Percentiles rank a stretch among this genome's conserved stretches.
phyloP scores from a whole-genome alignment of 2,113 vertebrate genomes.

The Enhydra lutris region DNA sequence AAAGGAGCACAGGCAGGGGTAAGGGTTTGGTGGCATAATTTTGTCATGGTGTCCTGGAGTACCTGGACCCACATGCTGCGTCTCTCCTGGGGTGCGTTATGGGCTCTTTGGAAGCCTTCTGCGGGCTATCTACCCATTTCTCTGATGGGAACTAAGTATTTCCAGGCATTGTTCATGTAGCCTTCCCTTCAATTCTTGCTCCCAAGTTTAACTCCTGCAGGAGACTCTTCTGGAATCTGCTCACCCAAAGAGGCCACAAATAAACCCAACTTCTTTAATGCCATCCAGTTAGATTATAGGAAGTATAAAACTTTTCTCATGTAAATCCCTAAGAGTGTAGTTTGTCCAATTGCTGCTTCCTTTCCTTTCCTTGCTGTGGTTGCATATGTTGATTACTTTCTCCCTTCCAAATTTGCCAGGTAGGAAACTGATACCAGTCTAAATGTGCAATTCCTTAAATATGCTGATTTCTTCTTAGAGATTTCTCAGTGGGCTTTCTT shows the following conservation, averaged over 20 bases:
- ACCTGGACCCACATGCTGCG: not conserved
- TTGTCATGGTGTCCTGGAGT: not conserved
- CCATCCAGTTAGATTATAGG: not conserved
- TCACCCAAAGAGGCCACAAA: not conserved
- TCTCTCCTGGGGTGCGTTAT: not conserved
- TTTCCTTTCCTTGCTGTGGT: not conserved
- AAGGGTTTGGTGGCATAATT: not conserved
- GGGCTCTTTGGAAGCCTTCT: not conserved
- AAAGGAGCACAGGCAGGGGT: not conserved
- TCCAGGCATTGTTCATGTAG: not conserved
- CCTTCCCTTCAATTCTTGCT: not conserved
- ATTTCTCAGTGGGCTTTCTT: not conserved
- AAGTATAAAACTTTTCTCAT: not conserved
- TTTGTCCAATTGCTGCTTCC: not conserved
- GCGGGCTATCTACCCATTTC: not conserved
- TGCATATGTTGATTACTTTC: not conserved
- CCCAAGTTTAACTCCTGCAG: not conserved
- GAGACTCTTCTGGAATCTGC: not conserved
- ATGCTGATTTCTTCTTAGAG: not conserved
- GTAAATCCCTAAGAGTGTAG: not conserved
- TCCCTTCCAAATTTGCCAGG: not conserved
- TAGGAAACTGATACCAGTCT: not conserved
- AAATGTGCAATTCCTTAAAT: not conserved
- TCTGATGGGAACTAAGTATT: not conserved
- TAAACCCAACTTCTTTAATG: not conserved